Evolutionary conservation across 2,797 vertebrate species (phyloP).

Genomic region (Fistularia commersonii): DNA sequence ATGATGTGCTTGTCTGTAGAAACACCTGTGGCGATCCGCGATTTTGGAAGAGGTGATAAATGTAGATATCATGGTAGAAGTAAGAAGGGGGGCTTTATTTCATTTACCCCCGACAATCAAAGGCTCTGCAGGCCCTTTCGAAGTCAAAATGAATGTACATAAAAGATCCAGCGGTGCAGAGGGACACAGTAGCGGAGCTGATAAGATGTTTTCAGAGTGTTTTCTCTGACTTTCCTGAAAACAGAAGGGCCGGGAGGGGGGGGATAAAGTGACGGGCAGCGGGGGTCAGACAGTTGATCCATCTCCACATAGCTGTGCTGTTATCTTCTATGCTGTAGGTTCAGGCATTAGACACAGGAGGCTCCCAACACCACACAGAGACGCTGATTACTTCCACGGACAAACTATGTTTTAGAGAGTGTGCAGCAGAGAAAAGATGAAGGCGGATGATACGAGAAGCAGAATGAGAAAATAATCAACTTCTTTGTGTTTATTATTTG

Average conservation of each 20-base stretch:
- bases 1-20: conserved; percentile 27
- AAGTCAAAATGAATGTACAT: conserved; percentile 55
- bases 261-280: conserved; percentile 63
- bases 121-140: conserved; percentile 41
- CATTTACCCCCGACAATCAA: conserved; percentile 57
- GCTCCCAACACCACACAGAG: conserved; percentile 44
- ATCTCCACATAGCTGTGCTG: conserved; percentile 41
- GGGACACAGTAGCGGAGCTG: conserved; percentile 22
- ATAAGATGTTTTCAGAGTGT: conserved; percentile 52
- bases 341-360: conserved; percentile 49
- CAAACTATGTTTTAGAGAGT: conserved; percentile 28
- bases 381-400: conserved; percentile 52
- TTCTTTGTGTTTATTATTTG: background rate
- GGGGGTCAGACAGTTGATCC: conserved; percentile 62
- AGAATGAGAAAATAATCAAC: conserved; percentile 7
- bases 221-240: conserved; percentile 20
- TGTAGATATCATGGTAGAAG: conserved; percentile 32
- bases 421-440: conserved; percentile 4
- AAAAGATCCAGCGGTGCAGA: conserved; percentile 45
- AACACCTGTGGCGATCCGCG: conserved; percentile 9
- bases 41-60: conserved; percentile 26
- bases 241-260: conserved; percentile 45
- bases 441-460: conserved; percentile 5
- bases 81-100: conserved; percentile 57
- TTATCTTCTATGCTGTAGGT: conserved; percentile 55